phyloP scores from a whole-genome alignment of 2,888 invertebrate species.

The Monochamus alternatus region DNA sequence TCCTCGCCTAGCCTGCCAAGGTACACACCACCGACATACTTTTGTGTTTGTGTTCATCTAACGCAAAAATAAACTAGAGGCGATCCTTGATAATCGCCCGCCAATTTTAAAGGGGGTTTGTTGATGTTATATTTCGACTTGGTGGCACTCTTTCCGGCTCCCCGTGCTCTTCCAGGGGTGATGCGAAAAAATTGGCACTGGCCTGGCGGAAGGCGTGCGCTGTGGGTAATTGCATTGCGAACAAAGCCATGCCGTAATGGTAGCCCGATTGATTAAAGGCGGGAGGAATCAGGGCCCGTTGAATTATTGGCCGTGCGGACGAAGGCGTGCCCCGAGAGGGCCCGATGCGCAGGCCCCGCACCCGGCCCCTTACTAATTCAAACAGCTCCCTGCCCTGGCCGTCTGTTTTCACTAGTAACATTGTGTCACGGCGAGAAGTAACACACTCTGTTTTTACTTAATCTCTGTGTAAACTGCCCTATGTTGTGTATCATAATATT shows the following conservation, averaged over 20 bases:
- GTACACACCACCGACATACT: conserved; percentile 62
- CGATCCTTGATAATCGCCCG: conserved; percentile 60
- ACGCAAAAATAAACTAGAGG: conserved; percentile 65
- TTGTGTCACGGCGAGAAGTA: conserved; percentile 72
- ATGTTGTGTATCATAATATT: conserved; percentile 90
- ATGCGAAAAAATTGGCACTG: conserved; percentile 54
- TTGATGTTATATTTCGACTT: conserved; percentile 61
- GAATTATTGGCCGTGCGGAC: conserved; percentile 54
- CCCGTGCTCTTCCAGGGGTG: conserved; percentile 44
- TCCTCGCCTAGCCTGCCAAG: conserved; percentile 60
- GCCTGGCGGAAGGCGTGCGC: conserved; percentile 56
- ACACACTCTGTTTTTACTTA: conserved; percentile 75
- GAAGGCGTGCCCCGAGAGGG: conserved; percentile 54
- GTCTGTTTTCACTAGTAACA: conserved; percentile 73
- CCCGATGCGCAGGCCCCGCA: conserved; percentile 56
- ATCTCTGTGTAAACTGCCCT: conserved; percentile 84
- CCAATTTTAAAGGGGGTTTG: conserved; percentile 62
- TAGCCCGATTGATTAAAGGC: conserved; percentile 58
- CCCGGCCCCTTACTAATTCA: conserved; percentile 67
- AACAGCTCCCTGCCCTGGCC: conserved; percentile 70
- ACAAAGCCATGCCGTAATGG: conserved; percentile 50
- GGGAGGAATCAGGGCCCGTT: conserved; percentile 43
- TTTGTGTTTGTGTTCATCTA: conserved; percentile 63
- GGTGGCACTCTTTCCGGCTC: conserved; percentile 56
- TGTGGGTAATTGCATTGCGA: conserved; percentile 38